phyloP scores from a whole-genome alignment of 2,797 vertebrate species.

The Mallotus villosus region DNA sequence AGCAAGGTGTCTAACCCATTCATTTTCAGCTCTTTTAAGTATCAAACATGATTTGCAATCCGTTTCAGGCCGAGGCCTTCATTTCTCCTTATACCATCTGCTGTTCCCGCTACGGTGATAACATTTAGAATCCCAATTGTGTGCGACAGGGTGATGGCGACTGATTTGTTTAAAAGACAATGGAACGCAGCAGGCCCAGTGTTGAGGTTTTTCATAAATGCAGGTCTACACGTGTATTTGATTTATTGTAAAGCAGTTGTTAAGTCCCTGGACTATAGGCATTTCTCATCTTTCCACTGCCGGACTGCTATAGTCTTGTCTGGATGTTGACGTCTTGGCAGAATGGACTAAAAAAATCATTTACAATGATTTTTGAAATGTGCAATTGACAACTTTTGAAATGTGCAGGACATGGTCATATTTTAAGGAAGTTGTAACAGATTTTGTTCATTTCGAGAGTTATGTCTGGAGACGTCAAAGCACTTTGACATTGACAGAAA shows the following conservation, averaged over 20 bases:
- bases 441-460: too few relatives aligned
- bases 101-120: constrained; percentile 34
- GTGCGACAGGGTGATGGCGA: constrained; percentile 31
- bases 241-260: constrained; percentile 49
- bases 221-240: constrained; percentile 50
- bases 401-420: background rate
- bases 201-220: constrained; percentile 23
- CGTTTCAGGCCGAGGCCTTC: constrained; percentile 34
- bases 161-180: constrained; percentile 38
- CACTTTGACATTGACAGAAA: background rate
- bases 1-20: background rate
- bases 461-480: too few relatives aligned
- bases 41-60: constrained; percentile 46
- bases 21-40: too few relatives aligned
- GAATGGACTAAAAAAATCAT: background rate
- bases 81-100: constrained; percentile 66
- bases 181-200: background rate
- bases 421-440: too few relatives aligned
- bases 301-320: constrained; percentile 37
- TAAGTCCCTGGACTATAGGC: constrained; percentile 41
- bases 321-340: constrained; percentile 52
- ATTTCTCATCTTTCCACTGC: constrained; percentile 8
- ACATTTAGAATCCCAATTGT: constrained; percentile 27
- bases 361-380: constrained; percentile 5
- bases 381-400: constrained; percentile 2